phyloP scores from a whole-genome alignment of 1,140 invertebrate genomes.

The Apocrypta bakeri region DNA sequence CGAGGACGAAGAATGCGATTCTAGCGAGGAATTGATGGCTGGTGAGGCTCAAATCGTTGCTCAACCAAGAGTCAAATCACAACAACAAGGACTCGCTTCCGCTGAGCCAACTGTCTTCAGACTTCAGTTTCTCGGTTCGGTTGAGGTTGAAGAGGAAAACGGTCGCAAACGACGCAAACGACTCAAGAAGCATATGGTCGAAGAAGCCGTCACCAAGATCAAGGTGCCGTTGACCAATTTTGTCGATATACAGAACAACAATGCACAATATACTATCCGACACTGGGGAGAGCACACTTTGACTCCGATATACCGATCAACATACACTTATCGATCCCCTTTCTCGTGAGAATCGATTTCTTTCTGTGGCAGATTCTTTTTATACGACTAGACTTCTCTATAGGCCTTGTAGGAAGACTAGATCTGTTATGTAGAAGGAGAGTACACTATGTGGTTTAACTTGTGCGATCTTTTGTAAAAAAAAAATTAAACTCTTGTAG shows the following conservation, averaged over 20 bases:
- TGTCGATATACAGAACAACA: not conserved
- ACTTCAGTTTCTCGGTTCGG: conserved; percentile 87
- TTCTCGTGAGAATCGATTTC: not conserved
- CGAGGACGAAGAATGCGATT: conserved; percentile 73
- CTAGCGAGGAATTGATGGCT: conserved; percentile 73
- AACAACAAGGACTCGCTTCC: not conserved
- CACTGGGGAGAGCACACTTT: not conserved
- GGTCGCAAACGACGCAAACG: conserved; percentile 82
- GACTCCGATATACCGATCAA: not conserved
- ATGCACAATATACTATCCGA: not conserved
- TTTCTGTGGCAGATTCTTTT: not conserved
- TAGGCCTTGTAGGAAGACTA: not conserved
- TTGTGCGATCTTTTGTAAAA: no score
- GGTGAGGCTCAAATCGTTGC: conserved; percentile 37
- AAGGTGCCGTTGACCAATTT: conserved; percentile 81
- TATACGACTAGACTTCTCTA: not conserved
- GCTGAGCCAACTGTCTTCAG: conserved; percentile 79
- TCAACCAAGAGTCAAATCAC: not conserved
- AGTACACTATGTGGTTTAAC: no score
- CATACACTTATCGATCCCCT: not conserved
- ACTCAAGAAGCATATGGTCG: conserved; percentile 93
- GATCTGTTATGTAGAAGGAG: no score
- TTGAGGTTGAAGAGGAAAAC: conserved; percentile 87
- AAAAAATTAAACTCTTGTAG: not conserved
- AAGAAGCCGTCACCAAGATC: conserved; percentile 96